phyloP scores from a whole-genome alignment of 1,140 invertebrate species.

The Achatina immaculata region DNA sequence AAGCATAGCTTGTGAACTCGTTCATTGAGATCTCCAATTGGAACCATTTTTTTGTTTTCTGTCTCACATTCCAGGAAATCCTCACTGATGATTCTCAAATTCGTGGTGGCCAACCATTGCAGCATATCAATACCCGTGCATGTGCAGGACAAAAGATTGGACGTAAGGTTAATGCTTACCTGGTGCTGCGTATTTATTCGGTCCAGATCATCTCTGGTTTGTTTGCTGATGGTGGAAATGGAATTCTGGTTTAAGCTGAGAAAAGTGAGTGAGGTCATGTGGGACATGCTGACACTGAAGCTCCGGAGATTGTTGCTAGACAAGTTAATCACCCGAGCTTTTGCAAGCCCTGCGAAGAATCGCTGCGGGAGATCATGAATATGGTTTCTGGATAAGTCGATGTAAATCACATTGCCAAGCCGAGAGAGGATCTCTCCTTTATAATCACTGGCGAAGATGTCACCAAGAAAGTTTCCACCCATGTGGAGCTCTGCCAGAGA shows the following conservation, averaged over 20 bases:
- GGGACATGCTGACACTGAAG: neutral
- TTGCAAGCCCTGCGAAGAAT: neutral
- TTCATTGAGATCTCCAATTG: neutral
- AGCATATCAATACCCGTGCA: neutral
- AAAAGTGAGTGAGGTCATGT: neutral
- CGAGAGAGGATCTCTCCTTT: neutral
- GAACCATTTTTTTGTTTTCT: neutral
- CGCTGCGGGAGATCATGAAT: neutral
- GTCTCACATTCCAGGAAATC: neutral
- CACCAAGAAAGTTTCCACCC: neutral
- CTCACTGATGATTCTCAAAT: neutral
- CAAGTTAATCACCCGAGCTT: neutral
- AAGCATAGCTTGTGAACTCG: conserved; percentile 42
- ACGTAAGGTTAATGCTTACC: neutral
- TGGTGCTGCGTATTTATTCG: neutral
- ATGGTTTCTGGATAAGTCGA: conserved; percentile 10
- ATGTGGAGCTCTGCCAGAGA: neutral
- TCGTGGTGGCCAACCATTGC: neutral
- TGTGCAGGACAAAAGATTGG: neutral
- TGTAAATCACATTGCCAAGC: neutral
- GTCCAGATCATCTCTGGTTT: neutral
- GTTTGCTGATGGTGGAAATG: neutral
- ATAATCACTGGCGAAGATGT: neutral
- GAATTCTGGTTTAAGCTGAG: neutral
- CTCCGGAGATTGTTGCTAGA: neutral